Percentiles rank a stretch among this genome's conserved stretches.
phyloP scores from a whole-genome alignment of 2,888 invertebrate genomes.

The Cephus pygmeus region DNA sequence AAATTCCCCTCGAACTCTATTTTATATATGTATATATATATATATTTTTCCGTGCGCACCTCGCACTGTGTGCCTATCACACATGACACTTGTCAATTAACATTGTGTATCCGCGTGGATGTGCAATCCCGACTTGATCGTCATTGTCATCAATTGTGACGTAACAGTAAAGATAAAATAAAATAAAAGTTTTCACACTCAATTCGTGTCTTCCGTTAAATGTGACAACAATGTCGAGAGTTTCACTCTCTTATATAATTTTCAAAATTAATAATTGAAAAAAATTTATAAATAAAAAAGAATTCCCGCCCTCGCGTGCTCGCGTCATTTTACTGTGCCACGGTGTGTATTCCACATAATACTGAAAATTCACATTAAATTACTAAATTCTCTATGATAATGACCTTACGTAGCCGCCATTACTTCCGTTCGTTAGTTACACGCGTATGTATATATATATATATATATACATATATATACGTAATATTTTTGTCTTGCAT shows the following conservation, averaged over 20 bases:
- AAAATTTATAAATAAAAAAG: too few relatives aligned
- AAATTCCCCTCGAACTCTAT: slow-evolving; percentile 7
- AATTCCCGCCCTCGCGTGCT: background rate
- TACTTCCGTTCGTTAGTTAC: background rate
- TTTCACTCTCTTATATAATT: too few relatives aligned
- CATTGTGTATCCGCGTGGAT: too few relatives aligned
- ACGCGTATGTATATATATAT: slow-evolving; percentile 15
- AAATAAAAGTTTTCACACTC: background rate
- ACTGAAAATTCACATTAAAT: slow-evolving; percentile 29
- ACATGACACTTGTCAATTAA: background rate
- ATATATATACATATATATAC: slow-evolving; percentile 32
- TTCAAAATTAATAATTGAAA: too few relatives aligned
- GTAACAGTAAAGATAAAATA: background rate
- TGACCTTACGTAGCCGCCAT: slow-evolving; percentile 1
- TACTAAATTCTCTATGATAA: slow-evolving; percentile 31
- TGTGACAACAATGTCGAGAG: too few relatives aligned
- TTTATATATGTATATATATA: slow-evolving; percentile 9
- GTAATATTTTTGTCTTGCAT: slow-evolving; percentile 30
- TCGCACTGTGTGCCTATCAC: slow-evolving; percentile 29
- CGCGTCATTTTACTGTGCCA: background rate
- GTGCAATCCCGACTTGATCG: too few relatives aligned
- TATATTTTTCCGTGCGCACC: slow-evolving; percentile 41
- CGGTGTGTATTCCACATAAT: slow-evolving; percentile 21
- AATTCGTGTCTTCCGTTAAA: too few relatives aligned
- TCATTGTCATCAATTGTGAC: background rate